Evolutionary conservation across 2,113 vertebrate species (phyloP).

Genomic region (Leucosticte australis): DNA sequence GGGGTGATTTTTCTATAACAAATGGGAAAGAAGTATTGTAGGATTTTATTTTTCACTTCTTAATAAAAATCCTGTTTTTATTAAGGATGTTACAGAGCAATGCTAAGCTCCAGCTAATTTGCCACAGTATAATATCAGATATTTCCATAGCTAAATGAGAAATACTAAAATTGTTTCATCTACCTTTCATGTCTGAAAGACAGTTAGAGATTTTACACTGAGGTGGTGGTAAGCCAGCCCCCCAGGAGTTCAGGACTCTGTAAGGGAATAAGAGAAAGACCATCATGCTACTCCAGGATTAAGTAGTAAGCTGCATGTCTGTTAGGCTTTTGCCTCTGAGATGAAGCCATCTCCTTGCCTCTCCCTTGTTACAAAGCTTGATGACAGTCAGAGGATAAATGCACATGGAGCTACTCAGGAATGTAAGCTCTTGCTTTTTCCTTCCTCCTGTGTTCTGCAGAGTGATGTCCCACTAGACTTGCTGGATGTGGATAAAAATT

Average conservation of each 20-base stretch:
- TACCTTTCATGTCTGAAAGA: not conserved
- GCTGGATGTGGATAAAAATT: conserved; percentile 97
- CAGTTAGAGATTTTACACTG: not conserved
- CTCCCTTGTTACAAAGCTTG: not conserved
- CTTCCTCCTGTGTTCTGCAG: conserved; percentile 64
- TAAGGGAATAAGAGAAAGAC: not conserved
- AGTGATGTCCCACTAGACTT: conserved; percentile 96
- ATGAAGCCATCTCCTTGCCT: not conserved
- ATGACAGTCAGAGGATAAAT: not conserved
- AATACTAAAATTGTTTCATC: not conserved
- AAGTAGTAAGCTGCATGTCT: not conserved
- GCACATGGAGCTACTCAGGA: not conserved
- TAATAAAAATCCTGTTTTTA: not conserved
- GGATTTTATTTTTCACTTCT: not conserved
- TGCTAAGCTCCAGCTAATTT: not conserved
- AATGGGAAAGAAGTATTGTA: not conserved
- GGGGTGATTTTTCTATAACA: not conserved
- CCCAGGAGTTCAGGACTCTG: not conserved
- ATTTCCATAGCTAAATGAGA: not conserved
- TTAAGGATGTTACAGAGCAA: not conserved
- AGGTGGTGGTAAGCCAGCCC: not conserved
- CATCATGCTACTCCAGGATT: not conserved
- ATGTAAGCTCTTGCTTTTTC: not conserved
- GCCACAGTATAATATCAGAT: not conserved
- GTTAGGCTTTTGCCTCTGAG: not conserved